phyloP scores from a whole-genome alignment of 2,113 vertebrate genomes.

The Hystrix brachyura region DNA sequence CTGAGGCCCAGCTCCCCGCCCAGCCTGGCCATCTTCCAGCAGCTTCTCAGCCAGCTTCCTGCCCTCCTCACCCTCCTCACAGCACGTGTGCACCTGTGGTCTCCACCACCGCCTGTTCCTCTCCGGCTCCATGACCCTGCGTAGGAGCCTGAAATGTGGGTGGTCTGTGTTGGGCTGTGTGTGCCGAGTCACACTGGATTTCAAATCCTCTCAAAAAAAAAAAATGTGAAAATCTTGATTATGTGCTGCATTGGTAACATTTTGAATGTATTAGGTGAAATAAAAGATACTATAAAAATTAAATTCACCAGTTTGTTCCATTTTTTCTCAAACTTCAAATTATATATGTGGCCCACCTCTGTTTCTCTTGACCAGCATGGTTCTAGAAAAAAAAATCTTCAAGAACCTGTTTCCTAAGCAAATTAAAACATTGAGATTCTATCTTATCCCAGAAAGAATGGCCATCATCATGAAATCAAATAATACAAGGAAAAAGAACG shows the following conservation, averaged over 20 bases:
- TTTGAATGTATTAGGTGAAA: neutral
- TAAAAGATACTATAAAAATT: slow-evolving; percentile 10
- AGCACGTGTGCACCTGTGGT: fast-evolving
- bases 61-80: neutral
- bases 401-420: neutral
- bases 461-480: neutral
- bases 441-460: neutral
- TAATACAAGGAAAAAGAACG: neutral
- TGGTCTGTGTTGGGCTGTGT: too few species aligned
- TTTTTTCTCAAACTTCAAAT: neutral
- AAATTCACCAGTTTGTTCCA: neutral
- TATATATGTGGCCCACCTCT: neutral
- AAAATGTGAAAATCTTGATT: neutral
- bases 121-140: too few species aligned
- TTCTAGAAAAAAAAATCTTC: neutral
- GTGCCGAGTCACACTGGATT: neutral
- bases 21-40: neutral
- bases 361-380: neutral
- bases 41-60: neutral
- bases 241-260: neutral
- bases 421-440: neutral
- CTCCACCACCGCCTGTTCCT: neutral
- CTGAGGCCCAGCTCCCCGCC: neutral
- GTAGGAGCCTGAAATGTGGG: neutral
- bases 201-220: neutral